Evolutionary conservation across 1,140 invertebrate genomes (phyloP).

Genomic region (Plectrocnemia conspersa): DNA sequence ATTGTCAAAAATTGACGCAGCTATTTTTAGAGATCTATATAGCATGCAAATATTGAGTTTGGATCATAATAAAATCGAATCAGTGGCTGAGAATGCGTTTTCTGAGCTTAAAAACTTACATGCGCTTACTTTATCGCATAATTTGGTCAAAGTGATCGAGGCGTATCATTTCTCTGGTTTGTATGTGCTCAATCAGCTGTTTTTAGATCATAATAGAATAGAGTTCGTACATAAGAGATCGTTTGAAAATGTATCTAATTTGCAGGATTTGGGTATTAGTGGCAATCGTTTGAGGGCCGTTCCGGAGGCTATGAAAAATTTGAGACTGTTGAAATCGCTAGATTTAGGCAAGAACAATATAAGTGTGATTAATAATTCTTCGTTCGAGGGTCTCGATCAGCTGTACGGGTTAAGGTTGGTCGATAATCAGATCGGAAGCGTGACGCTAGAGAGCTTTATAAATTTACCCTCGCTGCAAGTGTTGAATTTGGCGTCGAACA

Average conservation of each 20-base stretch:
- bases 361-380: conserved; percentile 54
- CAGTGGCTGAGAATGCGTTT: conserved; percentile 70
- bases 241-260: conserved; percentile 71
- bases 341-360: conserved; percentile 78
- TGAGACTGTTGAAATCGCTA: conserved; percentile 66
- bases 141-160: conserved; percentile 64
- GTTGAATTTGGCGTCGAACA: conserved; percentile 65
- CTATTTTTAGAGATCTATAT: conserved; percentile 69
- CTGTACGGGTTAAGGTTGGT: conserved; percentile 61
- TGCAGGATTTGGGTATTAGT: conserved; percentile 75
- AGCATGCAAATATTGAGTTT: conserved; percentile 73
- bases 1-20: conserved; percentile 63
- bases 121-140: conserved; percentile 68
- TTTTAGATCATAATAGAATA: conserved; percentile 71
- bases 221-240: conserved; percentile 64
- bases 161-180: conserved; percentile 67
- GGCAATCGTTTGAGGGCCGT: conserved; percentile 69
- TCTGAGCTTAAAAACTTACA: conserved; percentile 69
- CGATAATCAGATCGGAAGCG: conserved; percentile 62
- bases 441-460: conserved; percentile 62
- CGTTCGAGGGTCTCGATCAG: conserved; percentile 59
- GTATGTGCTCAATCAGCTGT: conserved; percentile 65
- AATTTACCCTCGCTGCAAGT: conserved; percentile 61
- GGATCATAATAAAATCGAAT: conserved; percentile 69
- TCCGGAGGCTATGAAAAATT: conserved; percentile 63